Evolutionary conservation across 2,888 invertebrate genomes (phyloP), one percentile per base, ranked within the genome.

Genomic region (Rhagophthalmus giganteus): DNA sequence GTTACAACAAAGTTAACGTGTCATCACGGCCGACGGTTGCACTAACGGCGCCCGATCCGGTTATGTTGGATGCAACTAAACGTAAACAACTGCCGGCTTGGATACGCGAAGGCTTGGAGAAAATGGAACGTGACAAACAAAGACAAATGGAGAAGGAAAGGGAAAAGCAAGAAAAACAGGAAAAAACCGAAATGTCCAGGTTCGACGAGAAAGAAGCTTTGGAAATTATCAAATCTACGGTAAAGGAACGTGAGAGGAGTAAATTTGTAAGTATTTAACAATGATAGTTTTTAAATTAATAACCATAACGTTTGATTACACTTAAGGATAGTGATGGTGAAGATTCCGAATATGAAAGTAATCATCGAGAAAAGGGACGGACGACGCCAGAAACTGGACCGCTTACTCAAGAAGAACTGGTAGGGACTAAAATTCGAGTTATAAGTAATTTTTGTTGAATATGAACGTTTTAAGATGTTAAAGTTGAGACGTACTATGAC

Each of bases 41-140:
- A 6, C 5, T 42, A 7, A 40, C 61, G 25, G 52, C 35, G 12
- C 42, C 54, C 7, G 58, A 59, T 41, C 57, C 69, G 31, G 70
- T 76, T 7, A 79, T 78, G 16, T 76, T 84, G 70, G 94, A 94
- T 74, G 91, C 92, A 9, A 88, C 88, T 10, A 92, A 92, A 74
- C 79, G 94, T 25, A 86, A 93, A 67, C 88, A 90, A 64, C 79
- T 98, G 12, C 98, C 98, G n/a, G 93, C 91, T 0, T 98, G 98
- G 98, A 96, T 98, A 59, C 81, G 96, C 72, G 96, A 94, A 79
- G 93, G 93, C 20, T 76, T 98, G 60, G 97, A 97, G 70, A 97
- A 97, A 79, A 96, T 97, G 93, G 97, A 98, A 73, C 81, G 90
- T 13, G 94, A 96, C 63, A 94, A 95, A 68, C 85, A 86, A 66